Evolutionary conservation across 1,140 invertebrate species (phyloP).

Genomic region (Ditylenchus dipsaci): DNA sequence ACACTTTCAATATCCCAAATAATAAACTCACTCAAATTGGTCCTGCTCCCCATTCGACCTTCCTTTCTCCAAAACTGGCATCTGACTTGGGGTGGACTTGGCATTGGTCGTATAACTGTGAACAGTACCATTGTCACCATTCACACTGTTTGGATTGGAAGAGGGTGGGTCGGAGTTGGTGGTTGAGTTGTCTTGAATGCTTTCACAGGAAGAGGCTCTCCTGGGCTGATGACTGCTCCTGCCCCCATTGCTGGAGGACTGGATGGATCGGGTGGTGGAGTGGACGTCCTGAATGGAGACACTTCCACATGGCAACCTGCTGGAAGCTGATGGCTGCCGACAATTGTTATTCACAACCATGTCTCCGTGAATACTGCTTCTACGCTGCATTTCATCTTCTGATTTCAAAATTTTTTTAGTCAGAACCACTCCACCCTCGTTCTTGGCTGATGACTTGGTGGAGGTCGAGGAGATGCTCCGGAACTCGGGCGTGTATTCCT

Average conservation of each 20-base stretch:
- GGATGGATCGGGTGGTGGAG: neutral
- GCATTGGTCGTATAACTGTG: too few species aligned
- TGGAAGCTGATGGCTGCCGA: neutral
- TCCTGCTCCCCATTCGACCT: too few species aligned
- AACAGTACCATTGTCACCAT: too few species aligned
- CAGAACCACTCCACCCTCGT: neutral
- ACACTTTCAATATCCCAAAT: too few species aligned
- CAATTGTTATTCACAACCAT: neutral
- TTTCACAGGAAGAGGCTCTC: neutral
- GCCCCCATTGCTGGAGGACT: neutral
- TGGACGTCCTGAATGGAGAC: neutral
- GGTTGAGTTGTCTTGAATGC: too few species aligned
- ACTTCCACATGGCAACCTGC: neutral
- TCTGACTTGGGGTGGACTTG: too few species aligned
- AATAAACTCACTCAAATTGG: too few species aligned
- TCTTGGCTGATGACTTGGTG: neutral
- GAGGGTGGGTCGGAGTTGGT: too few species aligned
- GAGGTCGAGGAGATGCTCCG: constrained; percentile 1
- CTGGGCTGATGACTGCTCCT: neutral
- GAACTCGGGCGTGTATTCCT: constrained; percentile 9
- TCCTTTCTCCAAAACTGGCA: too few species aligned
- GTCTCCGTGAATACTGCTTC: constrained; percentile 5
- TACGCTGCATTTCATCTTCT: neutral
- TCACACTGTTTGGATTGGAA: too few species aligned
- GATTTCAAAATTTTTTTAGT: constrained; percentile 4